Conservation (phyloP, 1,140 invertebrate genomes). For the Papilio machaon region DNA sequence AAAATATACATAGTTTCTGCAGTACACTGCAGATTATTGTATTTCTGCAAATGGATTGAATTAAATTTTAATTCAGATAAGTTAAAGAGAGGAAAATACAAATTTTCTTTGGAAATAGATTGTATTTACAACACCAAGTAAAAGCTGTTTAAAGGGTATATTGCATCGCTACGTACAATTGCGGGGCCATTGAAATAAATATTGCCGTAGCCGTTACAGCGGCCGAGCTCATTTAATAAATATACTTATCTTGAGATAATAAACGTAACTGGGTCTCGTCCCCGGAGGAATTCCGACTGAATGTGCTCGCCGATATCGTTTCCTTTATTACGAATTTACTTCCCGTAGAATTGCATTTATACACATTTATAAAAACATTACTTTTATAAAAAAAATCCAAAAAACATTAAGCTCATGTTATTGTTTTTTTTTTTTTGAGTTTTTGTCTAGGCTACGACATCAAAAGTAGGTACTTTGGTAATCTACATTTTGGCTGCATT, state of each 20-base stretch:
- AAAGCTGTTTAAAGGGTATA: slow-evolving; percentile 7
- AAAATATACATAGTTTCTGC: too few species aligned
- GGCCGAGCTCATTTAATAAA: slow-evolving; percentile 12
- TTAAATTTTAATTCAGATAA: not conserved
- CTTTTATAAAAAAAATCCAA: not conserved
- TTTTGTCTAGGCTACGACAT: not conserved
- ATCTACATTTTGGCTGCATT: not conserved
- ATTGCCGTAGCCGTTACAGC: slow-evolving; percentile 18
- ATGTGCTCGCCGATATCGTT: slow-evolving; percentile 26
- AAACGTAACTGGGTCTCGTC: slow-evolving; percentile 15
- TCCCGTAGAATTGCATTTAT: slow-evolving; percentile 15
- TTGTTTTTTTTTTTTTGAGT: not conserved
- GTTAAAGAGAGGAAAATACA: not conserved
- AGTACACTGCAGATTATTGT: too few species aligned
- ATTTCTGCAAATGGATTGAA: not conserved
- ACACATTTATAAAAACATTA: not conserved
- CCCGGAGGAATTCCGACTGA: slow-evolving; percentile 18
- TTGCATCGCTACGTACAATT: not conserved
- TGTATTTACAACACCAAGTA: slow-evolving; percentile 2
- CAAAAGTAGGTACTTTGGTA: not conserved
- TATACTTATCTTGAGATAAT: slow-evolving; percentile 23
- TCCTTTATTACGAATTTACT: slow-evolving; percentile 24
- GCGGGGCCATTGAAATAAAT: slow-evolving; percentile 17
- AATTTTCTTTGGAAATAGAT: not conserved
- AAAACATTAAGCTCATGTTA: not conserved